phyloP scores from a whole-genome alignment of 53 echinoderm and acorn worm species.

The Echinometra lucunter region DNA sequence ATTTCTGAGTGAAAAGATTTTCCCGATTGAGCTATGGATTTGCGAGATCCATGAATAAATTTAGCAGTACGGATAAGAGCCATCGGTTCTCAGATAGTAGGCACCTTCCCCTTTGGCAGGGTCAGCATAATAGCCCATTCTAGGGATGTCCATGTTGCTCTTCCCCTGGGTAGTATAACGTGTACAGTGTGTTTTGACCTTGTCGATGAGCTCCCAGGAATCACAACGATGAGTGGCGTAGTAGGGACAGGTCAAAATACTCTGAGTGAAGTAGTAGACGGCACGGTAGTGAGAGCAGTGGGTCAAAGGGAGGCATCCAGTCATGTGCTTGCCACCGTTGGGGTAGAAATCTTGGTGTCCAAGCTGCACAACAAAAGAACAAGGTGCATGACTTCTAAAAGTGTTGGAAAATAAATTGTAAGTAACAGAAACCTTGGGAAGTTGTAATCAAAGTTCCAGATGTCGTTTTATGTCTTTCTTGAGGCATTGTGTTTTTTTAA shows the following conservation, averaged over 20 bases:
- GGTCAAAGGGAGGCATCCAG: constrained; percentile 72
- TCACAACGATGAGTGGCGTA: constrained; percentile 32
- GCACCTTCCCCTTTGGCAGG: constrained; percentile 44
- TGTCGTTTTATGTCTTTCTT: not conserved
- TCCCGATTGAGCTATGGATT: too few relatives aligned
- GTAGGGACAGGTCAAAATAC: constrained; percentile 67
- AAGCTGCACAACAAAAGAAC: constrained; percentile 67
- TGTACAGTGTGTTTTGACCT: constrained; percentile 5
- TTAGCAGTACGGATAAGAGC: constrained; percentile 74
- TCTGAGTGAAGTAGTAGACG: constrained; percentile 74
- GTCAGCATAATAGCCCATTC: constrained; percentile 80
- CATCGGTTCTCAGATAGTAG: constrained; percentile 73
- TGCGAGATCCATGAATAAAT: not conserved
- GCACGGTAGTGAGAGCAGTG: constrained; percentile 78
- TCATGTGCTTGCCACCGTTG: constrained; percentile 87
- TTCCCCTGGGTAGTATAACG: not conserved
- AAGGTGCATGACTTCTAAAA: not conserved
- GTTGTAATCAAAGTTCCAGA: not conserved
- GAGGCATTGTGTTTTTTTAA: not conserved
- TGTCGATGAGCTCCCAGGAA: constrained; percentile 2
- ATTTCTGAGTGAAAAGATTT: not conserved
- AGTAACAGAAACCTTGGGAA: not conserved
- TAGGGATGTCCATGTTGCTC: not conserved
- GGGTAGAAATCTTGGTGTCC: constrained; percentile 93
- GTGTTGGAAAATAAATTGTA: not conserved